Evolutionary conservation across 2,888 invertebrate species (phyloP), one percentile per base, ranked within the genome.

Genomic region (Timema cristinae): DNA sequence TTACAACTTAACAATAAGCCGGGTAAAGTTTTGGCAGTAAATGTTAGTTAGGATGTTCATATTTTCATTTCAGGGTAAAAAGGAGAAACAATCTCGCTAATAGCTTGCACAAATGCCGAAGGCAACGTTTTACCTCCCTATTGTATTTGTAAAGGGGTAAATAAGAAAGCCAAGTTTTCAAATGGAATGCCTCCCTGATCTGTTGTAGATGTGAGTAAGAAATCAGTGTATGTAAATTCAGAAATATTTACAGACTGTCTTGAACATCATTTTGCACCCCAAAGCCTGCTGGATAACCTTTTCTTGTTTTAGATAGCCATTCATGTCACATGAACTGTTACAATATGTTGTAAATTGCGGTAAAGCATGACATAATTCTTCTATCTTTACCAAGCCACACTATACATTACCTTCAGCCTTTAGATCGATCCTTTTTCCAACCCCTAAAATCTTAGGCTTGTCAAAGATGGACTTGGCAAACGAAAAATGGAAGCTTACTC

Each of bases 71-170:
- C 78, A 13, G 73, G 71, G 15, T 77, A 78, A 76, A 78, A 75
- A 72, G 79, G 79, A 7, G 79, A 81, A 76, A 81, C 79, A 1
- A 76, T 79, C 48, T 77, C 79, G 1, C 63, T 81, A 6, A 76
- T 80, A 8, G 76, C 74, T 49, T 73, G 76, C 32, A 32, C 32
- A 63, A 63, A 63, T 63, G 63, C 63, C 16, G 63, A 63, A 63
- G 47, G 63, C 13, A 63, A 13, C 48, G 16, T 63, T 63, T 6
- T 63, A 5, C 47, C 63, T 5, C 47, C 63, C 32, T 68, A 68
- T 47, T 68, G 16, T 15, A 75, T 80, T 67, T 74, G 79, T 63
- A 78, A 79, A 75, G 79, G 79, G 5, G 77, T 78, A 73, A 76
- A 77, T 71, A 72, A 76, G 66, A 78, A 77, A 67, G 50, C 67